Evolutionary conservation across 2,113 vertebrate species (phyloP), one percentile per base, ranked within the genome.

Genomic region (Lycocorax pyrrhopterus): DNA sequence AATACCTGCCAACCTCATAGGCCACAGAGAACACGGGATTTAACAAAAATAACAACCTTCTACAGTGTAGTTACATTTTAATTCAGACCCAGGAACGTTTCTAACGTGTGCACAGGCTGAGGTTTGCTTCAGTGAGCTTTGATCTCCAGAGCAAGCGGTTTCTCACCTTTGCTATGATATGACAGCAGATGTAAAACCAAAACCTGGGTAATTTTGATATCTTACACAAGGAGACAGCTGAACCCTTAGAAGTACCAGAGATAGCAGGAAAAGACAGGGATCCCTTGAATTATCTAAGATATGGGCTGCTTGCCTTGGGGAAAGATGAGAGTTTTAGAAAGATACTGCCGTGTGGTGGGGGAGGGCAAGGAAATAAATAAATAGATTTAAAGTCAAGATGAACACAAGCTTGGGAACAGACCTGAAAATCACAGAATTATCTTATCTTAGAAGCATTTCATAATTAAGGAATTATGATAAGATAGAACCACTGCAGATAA

Each of bases 191-290:
- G 9, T 37, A 82, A 94, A 94, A n/a, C 6, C 44, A 75, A 51
- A 73, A 58, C 62, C 53, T 62, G 69, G 64, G n/a, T n/a, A 19
- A 39, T 74, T 86, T 74, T 89, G 89, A 3, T 84, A 73, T 58
- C 41, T 76, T 56, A 87, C 66, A 72, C 64, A 72, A 82, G 25
- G 58, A 93, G 93, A 94, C 84, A 96, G 80, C 33, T 93, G 74
- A 94, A 87, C 6, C 12, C 47, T 66, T 44, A 51, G 41, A 59
- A 91, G 62, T 72, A 89, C 84, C 21, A 89, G 56, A 94, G 69
- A 46, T 0, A 59, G 44, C 33, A 87, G 49, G 56, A 78, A 68
- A 75, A 84, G 77, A 67, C 73, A 89, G 35, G 22, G 18, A 75
- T 58, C 49, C 35, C 46, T 88, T 92, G 26, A 92, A 39, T 55